phyloP scores from a whole-genome alignment of 23 tunicate genomes.

The Styela plicata region DNA sequence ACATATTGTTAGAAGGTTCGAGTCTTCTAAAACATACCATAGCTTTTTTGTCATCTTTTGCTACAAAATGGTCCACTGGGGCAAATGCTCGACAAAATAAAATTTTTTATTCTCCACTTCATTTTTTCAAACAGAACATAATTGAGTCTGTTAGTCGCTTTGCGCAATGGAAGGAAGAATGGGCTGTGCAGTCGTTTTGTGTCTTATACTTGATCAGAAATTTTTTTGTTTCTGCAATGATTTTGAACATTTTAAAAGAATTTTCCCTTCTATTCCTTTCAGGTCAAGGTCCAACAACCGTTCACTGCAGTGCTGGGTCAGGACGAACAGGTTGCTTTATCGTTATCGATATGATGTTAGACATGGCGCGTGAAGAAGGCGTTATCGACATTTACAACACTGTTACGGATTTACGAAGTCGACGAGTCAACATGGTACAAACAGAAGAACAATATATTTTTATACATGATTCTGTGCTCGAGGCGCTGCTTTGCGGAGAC shows the following conservation, averaged over 20 bases:
- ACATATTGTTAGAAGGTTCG: too few species aligned
- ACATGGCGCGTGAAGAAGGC: conserved; percentile 96
- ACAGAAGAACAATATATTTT: conserved; percentile 98
- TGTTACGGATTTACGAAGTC: conserved; percentile 58
- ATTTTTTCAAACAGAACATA: too few species aligned
- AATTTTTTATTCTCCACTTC: too few species aligned
- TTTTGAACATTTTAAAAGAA: neutral
- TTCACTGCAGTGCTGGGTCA: conserved; percentile 97
- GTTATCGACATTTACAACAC: conserved; percentile 95
- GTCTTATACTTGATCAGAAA: too few species aligned
- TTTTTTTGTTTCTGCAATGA: too few species aligned
- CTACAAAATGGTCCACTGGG: too few species aligned
- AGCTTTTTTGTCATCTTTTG: too few species aligned
- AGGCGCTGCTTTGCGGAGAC: conserved; percentile 96
- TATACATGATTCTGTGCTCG: conserved; percentile 92
- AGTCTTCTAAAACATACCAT: too few species aligned
- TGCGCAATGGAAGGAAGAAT: too few species aligned
- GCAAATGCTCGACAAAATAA: too few species aligned
- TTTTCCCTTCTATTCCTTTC: neutral
- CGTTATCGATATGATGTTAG: conserved; percentile 89
- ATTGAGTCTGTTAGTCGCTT: too few species aligned
- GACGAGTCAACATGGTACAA: conserved; percentile 95
- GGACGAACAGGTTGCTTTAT: conserved; percentile 96
- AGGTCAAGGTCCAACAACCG: conserved; percentile 77
- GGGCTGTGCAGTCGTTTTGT: too few species aligned